A percentile compares a stretch with the other conserved stretches of the same genome.
Conservation (phyloP, 2,113 vertebrate genomes). For the Thalassoma bifasciatum region DNA sequence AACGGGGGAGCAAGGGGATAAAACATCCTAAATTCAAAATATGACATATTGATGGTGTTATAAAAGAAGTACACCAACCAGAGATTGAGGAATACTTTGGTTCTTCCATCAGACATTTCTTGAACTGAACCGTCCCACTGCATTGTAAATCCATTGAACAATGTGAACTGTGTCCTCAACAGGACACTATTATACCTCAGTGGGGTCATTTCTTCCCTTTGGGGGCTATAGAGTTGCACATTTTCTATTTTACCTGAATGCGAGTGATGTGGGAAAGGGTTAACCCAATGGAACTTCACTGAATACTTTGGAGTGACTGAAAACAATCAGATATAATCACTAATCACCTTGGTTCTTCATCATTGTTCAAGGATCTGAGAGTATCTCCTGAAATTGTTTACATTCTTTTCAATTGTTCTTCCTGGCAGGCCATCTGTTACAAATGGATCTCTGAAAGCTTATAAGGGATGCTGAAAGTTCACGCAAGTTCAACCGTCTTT, state of each 20-base stretch:
- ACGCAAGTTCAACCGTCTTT: neutral
- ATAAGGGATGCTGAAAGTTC: neutral
- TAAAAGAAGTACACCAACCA: conserved; percentile 22
- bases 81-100: conserved; percentile 17
- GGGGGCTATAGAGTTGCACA: conserved; percentile 78
- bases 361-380: neutral
- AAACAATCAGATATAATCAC: neutral
- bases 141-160: conserved; percentile 66
- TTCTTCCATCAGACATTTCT: conserved; percentile 58
- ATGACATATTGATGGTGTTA: conserved; percentile 34
- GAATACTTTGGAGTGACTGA: neutral
- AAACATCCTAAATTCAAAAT: conserved; percentile 35
- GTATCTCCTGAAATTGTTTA: neutral
- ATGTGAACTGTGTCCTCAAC: conserved; percentile 77
- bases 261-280: conserved; percentile 32
- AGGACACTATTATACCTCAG: conserved; percentile 74
- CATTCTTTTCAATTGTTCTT: neutral
- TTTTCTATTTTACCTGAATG: conserved; percentile 59
- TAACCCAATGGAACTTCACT: conserved; percentile 8
- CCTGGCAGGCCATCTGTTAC: neutral
- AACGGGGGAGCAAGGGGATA: conserved; percentile 32
- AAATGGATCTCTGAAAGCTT: neutral
- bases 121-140: conserved; percentile 35
- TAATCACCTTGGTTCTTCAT: neutral
- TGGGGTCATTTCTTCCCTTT: conserved; percentile 58